Base-by-base conservation (phyloP, 2,113 vertebrate genomes). In the Colius striatus region DNA sequence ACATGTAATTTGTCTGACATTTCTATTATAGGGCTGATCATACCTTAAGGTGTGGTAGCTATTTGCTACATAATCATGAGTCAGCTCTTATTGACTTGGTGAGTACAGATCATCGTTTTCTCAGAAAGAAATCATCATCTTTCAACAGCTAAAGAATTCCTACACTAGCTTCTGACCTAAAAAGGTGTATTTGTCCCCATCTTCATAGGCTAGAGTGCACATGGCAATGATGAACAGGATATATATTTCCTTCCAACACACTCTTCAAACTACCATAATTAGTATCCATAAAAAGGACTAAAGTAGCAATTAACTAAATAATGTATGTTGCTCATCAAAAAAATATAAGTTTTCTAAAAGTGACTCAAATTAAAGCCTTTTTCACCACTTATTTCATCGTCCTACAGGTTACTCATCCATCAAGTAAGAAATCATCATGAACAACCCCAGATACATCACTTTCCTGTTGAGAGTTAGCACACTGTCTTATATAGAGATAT, bases 241-340 rank as follows among this genome's bases (percentile, higher is more conserved):
- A 78, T 15, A 53, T 70, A 91, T 80, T 93, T 92, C 62, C 75
- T 89, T 67, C 11, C 67, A 94, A 74, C 13, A 41, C 26, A 38
- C 41, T 84, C 51, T 85, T 81, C 62, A 60, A 92, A 85, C 62
- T 45, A 70, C 55, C 23, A 25, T 85, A 92, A 91, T 92, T 89
- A 94, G 67, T 32, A 77, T 26, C 89, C 74, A 76, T 21, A 87
- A 55, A 91, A 93, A 73, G 58, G 47, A 77, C 32, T 85, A 60
- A 89, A 92, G 81, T 53, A 94, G 92, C 47, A 94, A 95, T 93
- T 95, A 91, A 54, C 41, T 95, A 94, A 95, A 95, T 90, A 96
- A 96, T 87, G 60, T 63, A 92, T 87, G 38, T 41, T 74, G 32
- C 36, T 92, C 57, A 87, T 94, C 0, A 92, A 95, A 90, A 92